Conservation (phyloP, 2,113 vertebrate genomes). For the Mobula hypostoma region DNA sequence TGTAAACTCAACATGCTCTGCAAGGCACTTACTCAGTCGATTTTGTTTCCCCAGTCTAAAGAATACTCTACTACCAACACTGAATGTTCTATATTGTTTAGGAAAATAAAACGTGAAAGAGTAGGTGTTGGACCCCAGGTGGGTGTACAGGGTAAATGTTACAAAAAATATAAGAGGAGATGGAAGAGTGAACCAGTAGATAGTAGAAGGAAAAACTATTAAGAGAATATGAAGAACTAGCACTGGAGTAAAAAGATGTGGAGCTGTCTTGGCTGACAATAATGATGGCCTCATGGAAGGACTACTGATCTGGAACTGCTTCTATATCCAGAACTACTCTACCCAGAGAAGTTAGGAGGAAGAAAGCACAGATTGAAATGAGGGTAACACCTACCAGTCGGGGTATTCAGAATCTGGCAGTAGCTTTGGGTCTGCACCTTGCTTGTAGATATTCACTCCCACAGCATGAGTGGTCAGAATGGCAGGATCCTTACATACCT, state of each 20-base stretch:
- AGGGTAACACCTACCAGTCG: constrained; percentile 64
- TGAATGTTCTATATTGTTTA: too few species aligned
- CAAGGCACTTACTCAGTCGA: too few species aligned
- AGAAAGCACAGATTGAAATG: not conserved
- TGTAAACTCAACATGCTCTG: too few species aligned
- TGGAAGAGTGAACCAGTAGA: too few species aligned
- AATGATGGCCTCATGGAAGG: not conserved
- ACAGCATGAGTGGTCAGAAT: constrained; percentile 69
- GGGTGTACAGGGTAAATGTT: too few species aligned
- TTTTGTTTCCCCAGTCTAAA: too few species aligned
- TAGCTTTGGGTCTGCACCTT: constrained; percentile 72
- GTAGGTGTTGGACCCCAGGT: too few species aligned
- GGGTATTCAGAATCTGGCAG: constrained; percentile 72
- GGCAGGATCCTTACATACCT: constrained; percentile 75
- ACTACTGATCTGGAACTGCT: too few species aligned
- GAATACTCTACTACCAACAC: too few species aligned
- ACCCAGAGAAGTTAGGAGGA: not conserved
- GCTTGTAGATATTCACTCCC: constrained; percentile 77
- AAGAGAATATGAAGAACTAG: not conserved
- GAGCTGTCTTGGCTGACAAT: not conserved
- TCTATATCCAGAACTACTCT: not conserved
- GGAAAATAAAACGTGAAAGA: too few species aligned
- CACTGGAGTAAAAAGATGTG: not conserved
- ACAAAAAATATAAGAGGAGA: too few species aligned
- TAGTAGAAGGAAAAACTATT: not conserved